phyloP scores from a whole-genome alignment of 2,888 invertebrate genomes.

The Ashinkailepas kermadecensis region DNA sequence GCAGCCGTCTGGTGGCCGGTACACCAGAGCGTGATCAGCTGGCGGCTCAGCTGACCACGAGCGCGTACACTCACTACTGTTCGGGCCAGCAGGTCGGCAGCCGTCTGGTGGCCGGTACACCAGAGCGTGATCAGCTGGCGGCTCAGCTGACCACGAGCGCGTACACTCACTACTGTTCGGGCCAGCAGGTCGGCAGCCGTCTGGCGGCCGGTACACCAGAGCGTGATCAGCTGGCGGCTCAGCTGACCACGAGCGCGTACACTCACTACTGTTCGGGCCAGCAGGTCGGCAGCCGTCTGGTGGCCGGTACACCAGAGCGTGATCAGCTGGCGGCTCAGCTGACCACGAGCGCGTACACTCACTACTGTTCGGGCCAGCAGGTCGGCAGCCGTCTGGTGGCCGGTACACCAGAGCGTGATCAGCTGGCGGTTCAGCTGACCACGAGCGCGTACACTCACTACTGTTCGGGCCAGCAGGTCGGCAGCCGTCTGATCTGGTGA shows the following conservation, averaged over 20 bases:
- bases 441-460: slow-evolving; percentile 58
- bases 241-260: slow-evolving; percentile 65
- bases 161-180: slow-evolving; percentile 68
- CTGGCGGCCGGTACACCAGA: slow-evolving; percentile 93
- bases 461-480: slow-evolving; percentile 72
- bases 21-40: slow-evolving; percentile 92
- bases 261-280: slow-evolving; percentile 75
- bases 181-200: slow-evolving; percentile 77
- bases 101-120: slow-evolving; percentile 89
- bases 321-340: slow-evolving; percentile 87
- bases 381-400: slow-evolving; percentile 82
- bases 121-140: slow-evolving; percentile 90
- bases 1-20: slow-evolving; percentile 88
- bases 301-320: slow-evolving; percentile 95
- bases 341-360: slow-evolving; percentile 52
- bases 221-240: slow-evolving; percentile 83
- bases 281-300: slow-evolving; percentile 76
- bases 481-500: slow-evolving; percentile 86
- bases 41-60: slow-evolving; percentile 88
- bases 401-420: slow-evolving; percentile 92
- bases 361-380: slow-evolving; percentile 81
- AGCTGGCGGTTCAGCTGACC: slow-evolving; percentile 90
- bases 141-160: slow-evolving; percentile 77
- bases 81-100: slow-evolving; percentile 73
- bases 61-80: slow-evolving; percentile 63